Evolutionary conservation across 2,113 vertebrate species (phyloP).

Genomic region (Mionectes macconnelli): DNA sequence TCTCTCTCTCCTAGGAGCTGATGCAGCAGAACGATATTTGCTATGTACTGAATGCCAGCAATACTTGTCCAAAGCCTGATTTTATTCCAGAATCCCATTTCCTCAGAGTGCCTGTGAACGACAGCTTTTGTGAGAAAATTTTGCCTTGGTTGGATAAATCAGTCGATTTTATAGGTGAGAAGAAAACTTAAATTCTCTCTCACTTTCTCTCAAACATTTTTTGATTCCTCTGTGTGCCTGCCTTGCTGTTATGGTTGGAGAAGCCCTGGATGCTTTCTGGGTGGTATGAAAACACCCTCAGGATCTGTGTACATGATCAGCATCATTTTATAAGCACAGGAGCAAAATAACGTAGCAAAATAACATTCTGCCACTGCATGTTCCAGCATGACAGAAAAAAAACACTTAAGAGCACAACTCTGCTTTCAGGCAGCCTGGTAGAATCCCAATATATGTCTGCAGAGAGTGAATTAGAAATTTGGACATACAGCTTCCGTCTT

Average conservation of each 20-base stretch:
- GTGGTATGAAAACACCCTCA: not conserved
- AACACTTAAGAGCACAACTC: not conserved
- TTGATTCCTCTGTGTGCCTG: not conserved
- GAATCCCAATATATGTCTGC: not conserved
- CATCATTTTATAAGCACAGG: not conserved
- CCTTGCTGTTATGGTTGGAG: not conserved
- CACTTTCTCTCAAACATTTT: not conserved
- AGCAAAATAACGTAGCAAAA: not conserved
- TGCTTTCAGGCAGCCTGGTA: not conserved
- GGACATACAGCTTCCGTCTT: not conserved
- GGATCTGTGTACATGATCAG: not conserved
- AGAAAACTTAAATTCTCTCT: not conserved
- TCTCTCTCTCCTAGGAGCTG: constrained; percentile 80
- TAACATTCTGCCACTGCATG: not conserved
- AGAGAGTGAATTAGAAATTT: not conserved
- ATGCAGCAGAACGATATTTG: constrained; percentile 94
- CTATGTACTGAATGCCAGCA: constrained; percentile 93
- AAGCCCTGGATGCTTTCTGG: not conserved
- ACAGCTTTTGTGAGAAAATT: constrained; percentile 98
- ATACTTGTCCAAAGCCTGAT: constrained; percentile 94
- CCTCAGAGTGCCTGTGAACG: constrained; percentile 93
- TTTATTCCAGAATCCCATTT: constrained; percentile 94
- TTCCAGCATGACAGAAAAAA: not conserved
- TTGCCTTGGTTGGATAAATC: constrained; percentile 95
- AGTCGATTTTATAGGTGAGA: constrained; percentile 94